Base-by-base conservation (phyloP, 64 coral and sea anemone genomes). In the Astreopora myriophthalma region DNA sequence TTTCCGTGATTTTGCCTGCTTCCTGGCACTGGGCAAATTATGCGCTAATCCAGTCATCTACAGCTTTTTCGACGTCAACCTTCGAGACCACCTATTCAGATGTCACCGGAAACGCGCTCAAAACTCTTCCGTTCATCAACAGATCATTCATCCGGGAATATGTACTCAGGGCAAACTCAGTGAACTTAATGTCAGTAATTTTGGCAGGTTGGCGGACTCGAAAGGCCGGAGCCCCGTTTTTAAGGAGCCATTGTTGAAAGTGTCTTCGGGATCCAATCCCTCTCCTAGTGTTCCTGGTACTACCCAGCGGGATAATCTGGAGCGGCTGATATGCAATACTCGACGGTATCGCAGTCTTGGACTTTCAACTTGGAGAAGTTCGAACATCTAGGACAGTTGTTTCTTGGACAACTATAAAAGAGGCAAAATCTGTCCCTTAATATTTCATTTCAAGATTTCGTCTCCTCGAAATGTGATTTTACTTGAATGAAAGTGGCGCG, bases 111-210 rank as follows among this genome's bases (percentile, higher is more conserved):
- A 90, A 14, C 79, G 85, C n/a, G 55, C 80, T 27, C 80, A 94
- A 78, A 84, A 48, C 24, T 92, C 90, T n/a, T 84, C 74, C 31
- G 78, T 74, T 25, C 87, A 74, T 51, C 76, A 32, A 35, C 80
- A 84, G 48, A 84, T 87, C 31, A 79, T 92, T 22, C 63, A 86
- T 26, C 74, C 91, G 0, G 94, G 93, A 3, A 90, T 89, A 46
- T 94, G 87, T 24, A 74, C 84, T 5, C 75, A 92, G n/a, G 91
- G 86, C 5, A 99, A 93, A 48, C 57, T 99, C 42, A 95, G 90
- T 32, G 97, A 99, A 62, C 76, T 99, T 10, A 99, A 81, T 51
- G 94, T 99, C 33, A 99, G 97, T 65, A 99, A 96, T 31, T 96
- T 99, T 84, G 92, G 88, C 13, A 79, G 84, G n/a, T 33, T 57